Conservation (phyloP, 2,888 invertebrate genomes). For the Clostera curtula region DNA sequence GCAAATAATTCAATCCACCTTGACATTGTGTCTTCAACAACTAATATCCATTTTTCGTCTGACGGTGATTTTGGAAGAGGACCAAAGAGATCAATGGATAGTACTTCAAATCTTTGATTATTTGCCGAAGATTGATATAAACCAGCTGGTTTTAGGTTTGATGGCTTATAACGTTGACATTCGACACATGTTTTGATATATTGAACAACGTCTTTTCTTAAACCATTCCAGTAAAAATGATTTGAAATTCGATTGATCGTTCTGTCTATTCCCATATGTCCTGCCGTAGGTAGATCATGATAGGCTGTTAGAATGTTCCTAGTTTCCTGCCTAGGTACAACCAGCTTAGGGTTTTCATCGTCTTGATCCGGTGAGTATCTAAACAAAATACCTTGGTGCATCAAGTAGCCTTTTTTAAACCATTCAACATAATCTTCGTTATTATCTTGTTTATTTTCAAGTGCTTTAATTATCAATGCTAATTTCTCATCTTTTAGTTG, state of each 20-base stretch:
- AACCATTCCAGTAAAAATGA: constrained; percentile 9
- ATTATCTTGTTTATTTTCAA: no score
- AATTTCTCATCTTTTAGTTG: no score
- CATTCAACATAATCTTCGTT: no score
- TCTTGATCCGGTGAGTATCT: constrained; percentile 4
- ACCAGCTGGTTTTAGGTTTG: constrained; percentile 29
- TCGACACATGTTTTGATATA: constrained; percentile 23
- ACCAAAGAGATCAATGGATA: no score
- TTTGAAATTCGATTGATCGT: constrained; percentile 1
- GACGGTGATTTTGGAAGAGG: constrained; percentile 2
- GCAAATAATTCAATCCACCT: constrained; percentile 24
- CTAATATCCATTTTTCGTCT: constrained; percentile 7
- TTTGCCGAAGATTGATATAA: constrained; percentile 23
- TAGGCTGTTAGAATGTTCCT: constrained; percentile 5
- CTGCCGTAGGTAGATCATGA: constrained; percentile 9
- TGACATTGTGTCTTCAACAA: constrained; percentile 19
- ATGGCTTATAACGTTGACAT: constrained; percentile 32
- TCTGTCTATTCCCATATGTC: constrained; percentile 8
- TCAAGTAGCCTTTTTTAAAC: constrained; percentile 6
- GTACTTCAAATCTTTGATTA: constrained; percentile 5
- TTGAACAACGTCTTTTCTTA: constrained; percentile 6
- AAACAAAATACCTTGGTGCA: constrained; percentile 9
- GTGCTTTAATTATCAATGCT: no score
- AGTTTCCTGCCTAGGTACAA: constrained; percentile 9
- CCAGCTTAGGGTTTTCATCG: constrained; percentile 4